Base-by-base conservation (phyloP, 2,797 vertebrate genomes). In the Hozukius guyotensis region DNA sequence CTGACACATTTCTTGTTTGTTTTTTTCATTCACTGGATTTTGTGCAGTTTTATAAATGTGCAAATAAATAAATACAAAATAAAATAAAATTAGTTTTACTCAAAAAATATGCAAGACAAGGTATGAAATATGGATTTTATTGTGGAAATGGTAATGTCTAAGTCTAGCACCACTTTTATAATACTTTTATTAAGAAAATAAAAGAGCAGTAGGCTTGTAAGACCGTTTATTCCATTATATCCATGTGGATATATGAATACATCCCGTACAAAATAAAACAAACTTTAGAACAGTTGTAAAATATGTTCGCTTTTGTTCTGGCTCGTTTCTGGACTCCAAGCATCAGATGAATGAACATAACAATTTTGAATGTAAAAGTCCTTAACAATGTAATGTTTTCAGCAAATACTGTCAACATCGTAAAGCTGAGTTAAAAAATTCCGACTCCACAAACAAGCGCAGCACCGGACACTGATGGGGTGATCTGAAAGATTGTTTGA, bases 61-160 rank as follows among this genome's bases (percentile, higher is more conserved):
- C 34, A 13, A 36, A 36, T 13, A 36, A 36, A 36, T 36, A 13
- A 36, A 36, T 36, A 36, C 1, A 36, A 36, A 36, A 36, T 36
- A 36, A 36, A 36, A 36, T 36, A 36, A 36, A 36, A 36, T 36
- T 13, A 36, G 0, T 36, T 36, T 36, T 31, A 29, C 12, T 34
- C 3, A 53, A 62, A 52, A 24, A 56, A 25, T 8, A 49, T 29
- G 7, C 8, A 42, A 29, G 59, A 9, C 4, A 53, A 7, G 1
- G 4, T 61, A 59, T 34, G 18, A 36, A 78, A 31, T n/a, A 16
- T 13, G 6, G 1, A 18, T 59, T 84, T 88, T 82, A 84, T 70
- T 80, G 3, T 2, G 20, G 1, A 25, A 22, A 55, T 29, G n/a
- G 20, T 53, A n/a, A 57, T 9, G 34, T 53, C 4, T 25, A 8